A percentile compares a stretch with the other conserved stretches of the same genome.
Evolutionary conservation across 2,888 invertebrate species (phyloP).

Genomic region (Andrena trimmerana): DNA sequence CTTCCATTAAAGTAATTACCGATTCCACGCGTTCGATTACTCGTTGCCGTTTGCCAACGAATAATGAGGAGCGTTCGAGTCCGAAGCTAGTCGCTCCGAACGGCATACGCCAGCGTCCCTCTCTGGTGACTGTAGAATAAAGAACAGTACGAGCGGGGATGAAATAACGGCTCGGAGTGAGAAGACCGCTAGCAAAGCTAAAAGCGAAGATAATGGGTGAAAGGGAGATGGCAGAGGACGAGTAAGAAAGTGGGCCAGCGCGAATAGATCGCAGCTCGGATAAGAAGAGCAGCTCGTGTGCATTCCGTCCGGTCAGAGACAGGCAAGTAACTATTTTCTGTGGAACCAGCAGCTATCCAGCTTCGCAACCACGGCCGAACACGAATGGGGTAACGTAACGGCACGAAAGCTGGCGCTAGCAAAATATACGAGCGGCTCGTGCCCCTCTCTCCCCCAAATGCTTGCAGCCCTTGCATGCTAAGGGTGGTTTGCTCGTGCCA

Average conservation of each 20-base stretch:
- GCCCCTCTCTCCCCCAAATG: conserved; percentile 54
- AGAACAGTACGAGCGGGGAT: conserved; percentile 1
- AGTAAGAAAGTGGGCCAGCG: conserved; percentile 59
- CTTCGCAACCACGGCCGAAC: conserved; percentile 50
- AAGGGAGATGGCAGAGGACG: conserved; percentile 31
- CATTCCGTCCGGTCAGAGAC: conserved; percentile 65
- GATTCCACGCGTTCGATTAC: not conserved
- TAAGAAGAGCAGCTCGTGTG: conserved; percentile 53
- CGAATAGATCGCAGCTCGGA: conserved; percentile 64
- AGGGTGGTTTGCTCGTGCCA: conserved; percentile 67
- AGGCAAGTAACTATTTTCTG: conserved; percentile 56
- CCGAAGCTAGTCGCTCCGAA: not conserved
- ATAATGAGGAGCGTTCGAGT: not conserved
- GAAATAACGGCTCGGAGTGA: conserved; percentile 31
- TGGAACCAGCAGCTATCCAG: conserved; percentile 52
- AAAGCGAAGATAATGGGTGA: conserved; percentile 45
- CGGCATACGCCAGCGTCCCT: not conserved
- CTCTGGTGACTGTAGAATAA: conserved; percentile 8
- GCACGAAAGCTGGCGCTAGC: conserved; percentile 67
- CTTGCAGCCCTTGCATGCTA: conserved; percentile 73
- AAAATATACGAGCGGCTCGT: conserved; percentile 78
- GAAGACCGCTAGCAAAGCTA: conserved; percentile 22
- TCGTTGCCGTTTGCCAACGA: not conserved
- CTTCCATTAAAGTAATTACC: conserved; percentile 4
- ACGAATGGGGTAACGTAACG: conserved; percentile 67